A percentile compares a stretch with the other conserved stretches of the same genome.
These are phyloP conservation scores for Machaerirhynchus nigripectus DNA, from an alignment of 2,113 vertebrate genomes.

Conservation along the genomic window DNA sequence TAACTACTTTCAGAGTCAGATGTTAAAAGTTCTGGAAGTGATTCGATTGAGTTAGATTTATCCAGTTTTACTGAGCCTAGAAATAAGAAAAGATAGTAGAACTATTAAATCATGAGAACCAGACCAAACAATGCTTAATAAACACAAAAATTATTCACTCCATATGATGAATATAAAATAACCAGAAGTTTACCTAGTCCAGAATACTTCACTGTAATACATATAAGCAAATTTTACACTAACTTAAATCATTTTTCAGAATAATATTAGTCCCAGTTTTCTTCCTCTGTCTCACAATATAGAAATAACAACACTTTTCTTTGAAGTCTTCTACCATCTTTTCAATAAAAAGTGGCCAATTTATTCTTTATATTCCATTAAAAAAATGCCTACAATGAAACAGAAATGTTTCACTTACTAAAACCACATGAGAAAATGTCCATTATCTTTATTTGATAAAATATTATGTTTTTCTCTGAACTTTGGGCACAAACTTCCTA, in stretches of 20 bases:
- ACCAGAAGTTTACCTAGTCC: background rate
- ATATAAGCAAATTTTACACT: background rate
- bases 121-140: background rate
- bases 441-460: background rate
- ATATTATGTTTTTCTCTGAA: background rate
- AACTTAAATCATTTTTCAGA: background rate
- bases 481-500: background rate
- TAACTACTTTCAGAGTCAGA: slow-evolving; percentile 97
- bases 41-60: slow-evolving; percentile 88
- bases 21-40: slow-evolving; percentile 89
- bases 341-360: background rate
- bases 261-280: background rate
- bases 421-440: background rate
- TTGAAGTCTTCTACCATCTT: background rate
- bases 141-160: background rate
- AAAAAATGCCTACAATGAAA: background rate
- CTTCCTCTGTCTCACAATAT: background rate
- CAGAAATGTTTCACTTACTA: background rate
- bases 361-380: background rate
- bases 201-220: background rate
- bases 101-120: background rate
- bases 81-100: background rate
- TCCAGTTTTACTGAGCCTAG: slow-evolving; percentile 78
- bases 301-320: background rate
- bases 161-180: background rate